Conservation (phyloP, 2,888 invertebrate genomes). For the Liposcelis brunnea region DNA sequence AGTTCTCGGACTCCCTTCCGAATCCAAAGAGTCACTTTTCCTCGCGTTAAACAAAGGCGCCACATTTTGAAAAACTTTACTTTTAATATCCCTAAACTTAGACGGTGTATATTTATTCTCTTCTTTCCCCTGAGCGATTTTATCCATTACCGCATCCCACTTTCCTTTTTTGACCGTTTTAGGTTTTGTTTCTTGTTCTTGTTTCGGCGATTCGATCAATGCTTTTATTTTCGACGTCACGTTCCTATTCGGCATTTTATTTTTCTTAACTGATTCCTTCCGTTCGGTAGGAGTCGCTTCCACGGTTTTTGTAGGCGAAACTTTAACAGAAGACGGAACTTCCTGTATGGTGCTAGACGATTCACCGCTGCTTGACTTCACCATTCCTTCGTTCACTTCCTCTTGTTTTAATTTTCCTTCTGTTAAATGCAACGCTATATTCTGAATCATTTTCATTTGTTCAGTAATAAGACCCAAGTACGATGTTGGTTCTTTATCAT, state of each 20-base stretch:
- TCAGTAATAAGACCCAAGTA: constrained; percentile 6
- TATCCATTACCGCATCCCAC: constrained; percentile 73
- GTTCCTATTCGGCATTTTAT: constrained; percentile 62
- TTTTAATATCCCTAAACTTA: constrained; percentile 66
- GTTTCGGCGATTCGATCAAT: constrained; percentile 38
- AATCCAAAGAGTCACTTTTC: too few species aligned
- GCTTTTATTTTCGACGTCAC: constrained; percentile 60
- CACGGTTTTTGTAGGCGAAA: constrained; percentile 16
- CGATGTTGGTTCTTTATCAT: constrained; percentile 20
- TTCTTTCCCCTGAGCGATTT: constrained; percentile 51
- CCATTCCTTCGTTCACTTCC: not conserved
- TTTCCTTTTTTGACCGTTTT: constrained; percentile 46
- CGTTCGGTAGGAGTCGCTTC: constrained; percentile 24
- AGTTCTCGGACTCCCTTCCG: too few species aligned
- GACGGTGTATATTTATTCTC: constrained; percentile 55
- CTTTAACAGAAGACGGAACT: constrained; percentile 12
- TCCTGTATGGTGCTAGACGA: constrained; percentile 4
- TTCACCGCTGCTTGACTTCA: constrained; percentile 8
- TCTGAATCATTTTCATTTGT: constrained; percentile 5
- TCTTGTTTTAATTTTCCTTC: not conserved
- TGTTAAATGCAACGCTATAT: not conserved
- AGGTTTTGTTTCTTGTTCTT: constrained; percentile 24
- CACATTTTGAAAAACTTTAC: constrained; percentile 42
- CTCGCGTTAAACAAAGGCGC: too few species aligned
- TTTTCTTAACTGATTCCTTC: constrained; percentile 41